Percentiles rank a stretch among this genome's conserved stretches.
phyloP scores from a whole-genome alignment of 2,888 invertebrate genomes.

The Melangyna quadrimaculata region DNA sequence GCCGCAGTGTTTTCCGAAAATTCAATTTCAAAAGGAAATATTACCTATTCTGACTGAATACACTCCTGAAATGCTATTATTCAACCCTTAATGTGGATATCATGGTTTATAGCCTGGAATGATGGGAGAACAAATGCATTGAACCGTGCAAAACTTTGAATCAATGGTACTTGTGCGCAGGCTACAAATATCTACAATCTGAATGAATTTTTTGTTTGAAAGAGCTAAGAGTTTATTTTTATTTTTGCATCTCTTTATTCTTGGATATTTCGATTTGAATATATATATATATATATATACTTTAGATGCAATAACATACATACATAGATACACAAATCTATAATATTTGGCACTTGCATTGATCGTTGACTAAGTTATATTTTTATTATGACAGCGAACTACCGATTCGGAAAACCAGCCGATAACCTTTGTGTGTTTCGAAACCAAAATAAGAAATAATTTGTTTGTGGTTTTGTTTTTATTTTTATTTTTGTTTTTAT shows the following conservation, averaged over 20 bases:
- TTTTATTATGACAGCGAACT: not conserved
- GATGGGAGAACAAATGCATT: slow-evolving; percentile 8
- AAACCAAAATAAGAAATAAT: not conserved
- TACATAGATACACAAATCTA: not conserved
- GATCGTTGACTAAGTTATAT: not conserved
- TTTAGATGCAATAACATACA: not conserved
- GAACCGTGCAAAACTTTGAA: not conserved
- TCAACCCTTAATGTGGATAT: not conserved
- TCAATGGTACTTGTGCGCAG: slow-evolving; percentile 15
- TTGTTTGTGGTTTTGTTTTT: not conserved
- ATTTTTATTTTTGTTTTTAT: not conserved
- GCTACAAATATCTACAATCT: slow-evolving; percentile 20
- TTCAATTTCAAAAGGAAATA: not conserved
- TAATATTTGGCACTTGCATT: not conserved
- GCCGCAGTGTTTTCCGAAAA: not conserved
- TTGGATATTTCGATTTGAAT: not conserved
- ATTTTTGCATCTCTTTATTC: not conserved
- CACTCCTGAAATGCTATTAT: not conserved
- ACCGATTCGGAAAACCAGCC: not conserved
- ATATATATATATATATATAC: too few species aligned
- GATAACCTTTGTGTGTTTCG: not conserved
- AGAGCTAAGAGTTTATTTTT: not conserved
- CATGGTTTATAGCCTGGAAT: not conserved
- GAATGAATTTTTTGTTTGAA: not conserved
- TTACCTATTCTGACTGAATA: not conserved